phyloP scores from a whole-genome alignment of 2,113 vertebrate species.

The Menidia beryllina region DNA sequence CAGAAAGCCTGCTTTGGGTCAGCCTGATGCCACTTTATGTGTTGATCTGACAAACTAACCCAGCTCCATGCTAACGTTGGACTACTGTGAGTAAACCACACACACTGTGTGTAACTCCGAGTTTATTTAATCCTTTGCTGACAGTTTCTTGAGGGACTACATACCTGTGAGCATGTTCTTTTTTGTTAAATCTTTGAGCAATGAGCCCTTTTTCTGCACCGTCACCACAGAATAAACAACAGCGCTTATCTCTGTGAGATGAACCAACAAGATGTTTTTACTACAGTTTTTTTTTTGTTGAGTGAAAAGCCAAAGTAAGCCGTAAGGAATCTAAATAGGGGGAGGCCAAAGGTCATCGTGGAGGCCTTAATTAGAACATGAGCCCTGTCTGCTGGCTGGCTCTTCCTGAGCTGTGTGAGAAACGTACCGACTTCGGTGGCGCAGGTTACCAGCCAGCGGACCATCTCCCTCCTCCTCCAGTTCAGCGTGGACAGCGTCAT shows the following conservation, averaged over 20 bases:
- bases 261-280: conserved; percentile 1
- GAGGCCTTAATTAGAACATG: conserved; percentile 16
- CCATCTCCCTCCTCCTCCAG: conserved; percentile 98
- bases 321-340: conserved; percentile 5
- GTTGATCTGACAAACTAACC: background rate
- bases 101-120: too few species aligned
- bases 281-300: background rate
- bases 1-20: too few species aligned
- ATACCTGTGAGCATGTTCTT: background rate
- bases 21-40: too few species aligned
- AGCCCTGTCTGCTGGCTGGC: background rate
- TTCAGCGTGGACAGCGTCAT: conserved; percentile 99
- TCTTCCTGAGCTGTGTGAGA: background rate
- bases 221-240: conserved; percentile 15
- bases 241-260: background rate
- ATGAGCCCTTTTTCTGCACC: background rate
- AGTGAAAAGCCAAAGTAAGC: background rate
- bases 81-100: too few species aligned
- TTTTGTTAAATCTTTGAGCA: background rate
- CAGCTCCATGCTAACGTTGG: background rate
- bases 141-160: background rate
- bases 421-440: conserved; percentile 98
- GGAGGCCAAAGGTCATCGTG: background rate
- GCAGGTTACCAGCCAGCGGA: conserved; percentile 98
- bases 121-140: conserved; percentile 1